phyloP scores from a whole-genome alignment of 1,140 invertebrate genomes.

The Aphaenogaster rudis region DNA sequence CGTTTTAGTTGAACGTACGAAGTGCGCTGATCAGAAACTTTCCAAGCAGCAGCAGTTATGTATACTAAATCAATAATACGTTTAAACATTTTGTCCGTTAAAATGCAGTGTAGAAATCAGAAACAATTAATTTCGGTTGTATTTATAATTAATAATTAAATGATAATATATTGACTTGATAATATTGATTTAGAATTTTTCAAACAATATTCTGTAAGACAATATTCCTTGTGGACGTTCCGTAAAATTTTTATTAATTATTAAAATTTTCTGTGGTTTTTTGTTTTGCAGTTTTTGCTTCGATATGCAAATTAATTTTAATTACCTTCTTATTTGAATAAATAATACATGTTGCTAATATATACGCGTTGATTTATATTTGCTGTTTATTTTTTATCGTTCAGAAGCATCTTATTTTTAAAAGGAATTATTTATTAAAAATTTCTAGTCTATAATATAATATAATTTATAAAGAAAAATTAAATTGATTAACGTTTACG shows the following conservation, averaged over 20 bases:
- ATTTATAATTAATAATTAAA: no score
- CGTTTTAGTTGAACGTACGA: neutral
- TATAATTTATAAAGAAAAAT: neutral
- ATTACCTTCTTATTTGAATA: neutral
- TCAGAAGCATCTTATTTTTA: neutral
- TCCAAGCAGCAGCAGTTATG: constrained; percentile 4
- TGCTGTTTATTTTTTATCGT: neutral
- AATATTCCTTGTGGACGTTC: neutral
- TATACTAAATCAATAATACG: constrained; percentile 31
- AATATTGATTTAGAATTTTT: neutral
- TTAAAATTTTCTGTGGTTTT: neutral
- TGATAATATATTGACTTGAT: neutral
- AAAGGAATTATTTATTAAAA: neutral
- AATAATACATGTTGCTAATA: neutral
- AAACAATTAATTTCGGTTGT: neutral
- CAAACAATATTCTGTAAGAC: neutral
- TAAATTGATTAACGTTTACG: neutral
- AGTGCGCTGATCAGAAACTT: constrained; percentile 21
- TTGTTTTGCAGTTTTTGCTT: neutral
- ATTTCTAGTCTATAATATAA: neutral
- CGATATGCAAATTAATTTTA: neutral
- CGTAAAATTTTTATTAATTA: neutral
- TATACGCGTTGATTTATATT: neutral
- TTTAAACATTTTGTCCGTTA: neutral
- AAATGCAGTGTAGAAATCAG: neutral